phyloP scores from a whole-genome alignment of 2,797 vertebrate species.

The Allobates femoralis region DNA sequence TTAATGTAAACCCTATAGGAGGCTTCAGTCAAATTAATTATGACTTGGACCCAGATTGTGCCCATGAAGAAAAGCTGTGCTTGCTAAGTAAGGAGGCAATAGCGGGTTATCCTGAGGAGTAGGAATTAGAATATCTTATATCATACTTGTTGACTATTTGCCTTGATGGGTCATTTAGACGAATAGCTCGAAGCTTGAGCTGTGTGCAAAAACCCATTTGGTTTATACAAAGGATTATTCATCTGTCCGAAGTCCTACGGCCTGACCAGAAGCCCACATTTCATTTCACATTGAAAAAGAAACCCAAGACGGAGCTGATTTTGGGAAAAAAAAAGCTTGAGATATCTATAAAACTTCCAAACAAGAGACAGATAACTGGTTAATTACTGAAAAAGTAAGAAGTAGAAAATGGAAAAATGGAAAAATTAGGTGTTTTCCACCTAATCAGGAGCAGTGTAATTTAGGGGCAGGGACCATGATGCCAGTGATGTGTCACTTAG shows the following conservation, averaged over 20 bases:
- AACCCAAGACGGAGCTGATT: background rate
- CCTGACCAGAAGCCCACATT: background rate
- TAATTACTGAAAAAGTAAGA: background rate
- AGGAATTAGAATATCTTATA: background rate
- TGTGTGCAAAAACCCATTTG: too few species aligned
- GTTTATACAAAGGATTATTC: too few species aligned
- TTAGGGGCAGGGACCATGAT: too few species aligned
- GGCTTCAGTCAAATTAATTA: constrained; percentile 58
- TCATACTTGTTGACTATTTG: background rate
- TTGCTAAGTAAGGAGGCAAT: background rate
- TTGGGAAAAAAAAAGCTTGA: background rate
- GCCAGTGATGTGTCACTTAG: too few species aligned
- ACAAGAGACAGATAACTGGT: background rate
- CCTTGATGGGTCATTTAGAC: too few species aligned
- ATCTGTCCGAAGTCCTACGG: too few species aligned
- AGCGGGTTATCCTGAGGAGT: background rate
- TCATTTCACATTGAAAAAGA: background rate
- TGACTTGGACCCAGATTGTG: constrained; percentile 23
- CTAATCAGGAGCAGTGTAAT: too few species aligned
- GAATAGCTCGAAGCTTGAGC: too few species aligned
- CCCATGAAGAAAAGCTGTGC: background rate
- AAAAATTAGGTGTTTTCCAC: too few species aligned
- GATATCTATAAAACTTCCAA: background rate
- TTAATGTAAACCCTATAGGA: constrained; percentile 63
- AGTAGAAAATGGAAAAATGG: too few species aligned